phyloP scores from a whole-genome alignment of 2,888 invertebrate species.

The Drosophila greeni region DNA sequence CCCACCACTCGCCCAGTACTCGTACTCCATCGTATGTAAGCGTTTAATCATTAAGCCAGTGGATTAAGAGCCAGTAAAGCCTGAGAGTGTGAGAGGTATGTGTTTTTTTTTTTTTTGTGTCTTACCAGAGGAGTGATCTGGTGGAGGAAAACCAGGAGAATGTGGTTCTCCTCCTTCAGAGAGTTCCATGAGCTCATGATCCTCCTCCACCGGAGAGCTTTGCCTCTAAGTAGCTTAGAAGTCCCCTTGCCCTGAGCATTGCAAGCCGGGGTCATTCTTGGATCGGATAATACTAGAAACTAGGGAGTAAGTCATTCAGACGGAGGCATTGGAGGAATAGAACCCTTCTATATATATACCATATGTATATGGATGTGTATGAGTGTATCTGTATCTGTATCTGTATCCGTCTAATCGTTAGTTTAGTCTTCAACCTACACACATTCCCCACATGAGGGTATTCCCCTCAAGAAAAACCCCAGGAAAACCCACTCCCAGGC shows the following conservation, averaged over 20 bases:
- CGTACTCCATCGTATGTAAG: constrained; percentile 39
- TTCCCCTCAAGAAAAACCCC: too few relatives aligned
- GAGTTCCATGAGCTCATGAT: too few relatives aligned
- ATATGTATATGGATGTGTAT: constrained; percentile 23
- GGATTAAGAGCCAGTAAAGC: constrained; percentile 30
- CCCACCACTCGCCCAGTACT: too few relatives aligned
- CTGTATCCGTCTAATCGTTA: constrained; percentile 32
- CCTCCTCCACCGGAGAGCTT: constrained; percentile 6
- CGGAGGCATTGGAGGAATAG: constrained; percentile 15
- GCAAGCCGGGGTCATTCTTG: constrained; percentile 3
- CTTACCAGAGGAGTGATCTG: constrained; percentile 11
- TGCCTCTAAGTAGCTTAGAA: constrained; percentile 19
- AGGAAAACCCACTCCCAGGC: too few relatives aligned
- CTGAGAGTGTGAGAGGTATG: constrained; percentile 8
- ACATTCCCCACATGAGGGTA: constrained; percentile 6
- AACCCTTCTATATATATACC: constrained; percentile 18
- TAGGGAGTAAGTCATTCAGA: constrained; percentile 28
- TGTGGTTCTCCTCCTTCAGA: too few relatives aligned
- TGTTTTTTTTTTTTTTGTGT: constrained; percentile 21
- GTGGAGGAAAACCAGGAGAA: too few relatives aligned
- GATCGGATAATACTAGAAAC: constrained; percentile 36
- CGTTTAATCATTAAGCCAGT: constrained; percentile 54
- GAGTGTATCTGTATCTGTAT: constrained; percentile 12
- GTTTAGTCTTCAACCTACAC: constrained; percentile 9
- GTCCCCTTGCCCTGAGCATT: neutral